phyloP scores from a whole-genome alignment of 92 coral and sea anemone genomes.

The Hydrozoanthus gracilis region DNA sequence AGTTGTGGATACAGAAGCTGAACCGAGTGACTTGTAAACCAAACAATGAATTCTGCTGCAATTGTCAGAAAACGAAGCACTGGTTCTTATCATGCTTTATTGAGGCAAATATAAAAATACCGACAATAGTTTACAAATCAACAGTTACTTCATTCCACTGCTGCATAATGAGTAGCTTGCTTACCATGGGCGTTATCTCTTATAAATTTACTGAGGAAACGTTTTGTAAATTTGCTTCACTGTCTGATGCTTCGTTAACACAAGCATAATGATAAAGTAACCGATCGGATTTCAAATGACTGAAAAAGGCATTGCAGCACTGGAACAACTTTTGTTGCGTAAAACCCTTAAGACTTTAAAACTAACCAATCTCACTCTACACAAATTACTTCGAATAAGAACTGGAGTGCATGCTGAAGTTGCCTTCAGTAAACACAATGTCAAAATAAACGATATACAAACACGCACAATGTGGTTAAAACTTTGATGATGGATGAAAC shows the following conservation, averaged over 20 bases:
- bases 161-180: too few species aligned
- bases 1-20: too few species aligned
- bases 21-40: too few species aligned
- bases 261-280: not conserved
- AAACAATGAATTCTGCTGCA: not conserved
- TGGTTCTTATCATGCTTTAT: not conserved
- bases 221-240: not conserved
- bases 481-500: not conserved
- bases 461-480: slow-evolving; percentile 4
- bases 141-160: too few species aligned
- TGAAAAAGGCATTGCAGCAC: not conserved
- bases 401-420: not conserved
- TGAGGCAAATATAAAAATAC: not conserved
- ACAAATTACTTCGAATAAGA: not conserved
- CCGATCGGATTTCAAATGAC: not conserved
- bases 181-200: too few species aligned
- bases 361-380: not conserved
- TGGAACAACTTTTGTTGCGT: not conserved
- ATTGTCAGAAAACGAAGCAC: not conserved
- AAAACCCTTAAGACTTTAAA: slow-evolving; percentile 7
- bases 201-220: not conserved
- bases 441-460: not conserved
- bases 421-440: not conserved
- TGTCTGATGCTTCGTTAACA: not conserved
- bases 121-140: not conserved